phyloP scores from a whole-genome alignment of 2,797 vertebrate species.

The Lindbergichthys nudifrons region DNA sequence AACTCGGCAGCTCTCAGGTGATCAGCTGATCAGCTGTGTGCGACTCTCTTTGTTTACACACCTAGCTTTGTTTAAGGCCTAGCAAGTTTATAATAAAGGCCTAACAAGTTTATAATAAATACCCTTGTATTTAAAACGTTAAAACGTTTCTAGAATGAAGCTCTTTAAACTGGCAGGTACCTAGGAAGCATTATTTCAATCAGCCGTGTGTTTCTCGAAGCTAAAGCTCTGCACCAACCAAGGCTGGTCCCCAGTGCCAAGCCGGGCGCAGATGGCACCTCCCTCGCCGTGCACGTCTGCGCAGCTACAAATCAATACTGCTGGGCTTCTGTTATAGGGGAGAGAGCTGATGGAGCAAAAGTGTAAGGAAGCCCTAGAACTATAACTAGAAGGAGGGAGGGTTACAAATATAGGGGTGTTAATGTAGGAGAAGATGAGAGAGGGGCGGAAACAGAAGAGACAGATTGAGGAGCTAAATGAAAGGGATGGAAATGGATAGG shows the following conservation, averaged over 20 bases:
- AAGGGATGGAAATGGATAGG: constrained; percentile 26
- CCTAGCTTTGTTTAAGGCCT: too few relatives aligned
- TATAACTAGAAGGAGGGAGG: not conserved
- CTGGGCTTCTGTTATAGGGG: constrained; percentile 15
- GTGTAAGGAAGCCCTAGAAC: not conserved
- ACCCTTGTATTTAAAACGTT: not conserved
- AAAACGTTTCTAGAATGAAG: constrained; percentile 47
- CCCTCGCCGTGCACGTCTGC: constrained; percentile 31
- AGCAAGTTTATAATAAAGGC: too few relatives aligned
- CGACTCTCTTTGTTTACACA: too few relatives aligned
- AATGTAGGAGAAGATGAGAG: constrained; percentile 13
- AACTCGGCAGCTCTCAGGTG: too few relatives aligned
- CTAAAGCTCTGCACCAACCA: constrained; percentile 36
- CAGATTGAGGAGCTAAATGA: constrained; percentile 29
- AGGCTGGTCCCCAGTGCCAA: constrained; percentile 36
- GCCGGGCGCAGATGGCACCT: constrained; percentile 48
- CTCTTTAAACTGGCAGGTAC: constrained; percentile 49
- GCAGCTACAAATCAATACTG: constrained; percentile 48
- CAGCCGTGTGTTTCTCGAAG: constrained; percentile 30
- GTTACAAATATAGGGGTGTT: constrained; percentile 2
- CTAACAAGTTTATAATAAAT: too few relatives aligned
- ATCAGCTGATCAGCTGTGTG: too few relatives aligned
- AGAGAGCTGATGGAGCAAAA: constrained; percentile 18
- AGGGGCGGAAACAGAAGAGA: constrained; percentile 7
- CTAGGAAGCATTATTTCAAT: constrained; percentile 45